phyloP scores from a whole-genome alignment of 1,140 invertebrate genomes.

The Brachionus sp. region DNA sequence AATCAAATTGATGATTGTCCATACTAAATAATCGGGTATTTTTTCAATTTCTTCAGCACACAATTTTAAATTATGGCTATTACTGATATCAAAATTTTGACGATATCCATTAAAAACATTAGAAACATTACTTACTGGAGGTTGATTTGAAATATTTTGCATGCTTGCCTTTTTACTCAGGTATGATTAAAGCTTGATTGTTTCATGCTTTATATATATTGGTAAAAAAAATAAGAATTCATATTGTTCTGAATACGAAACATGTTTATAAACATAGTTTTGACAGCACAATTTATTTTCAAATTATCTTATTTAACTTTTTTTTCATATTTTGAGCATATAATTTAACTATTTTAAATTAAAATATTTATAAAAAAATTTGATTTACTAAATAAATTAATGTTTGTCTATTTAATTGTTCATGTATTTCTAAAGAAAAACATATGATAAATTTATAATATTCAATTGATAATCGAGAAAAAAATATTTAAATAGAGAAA shows the following conservation, averaged over 20 bases:
- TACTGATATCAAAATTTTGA: background rate
- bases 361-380: too few relatives aligned
- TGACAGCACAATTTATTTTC: background rate
- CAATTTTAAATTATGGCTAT: background rate
- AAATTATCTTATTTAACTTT: too few relatives aligned
- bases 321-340: too few relatives aligned
- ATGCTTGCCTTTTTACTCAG: background rate
- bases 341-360: too few relatives aligned
- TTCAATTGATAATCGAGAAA: too few relatives aligned
- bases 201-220: background rate
- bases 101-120: background rate
- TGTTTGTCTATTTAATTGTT: too few relatives aligned
- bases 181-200: background rate
- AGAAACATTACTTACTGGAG: background rate
- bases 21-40: background rate
- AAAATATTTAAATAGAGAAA: too few relatives aligned
- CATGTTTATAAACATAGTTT: background rate
- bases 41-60: background rate
- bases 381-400: too few relatives aligned
- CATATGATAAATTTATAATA: too few relatives aligned
- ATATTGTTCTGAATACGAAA: background rate
- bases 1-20: constrained; percentile 8
- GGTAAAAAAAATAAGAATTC: background rate
- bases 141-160: background rate
- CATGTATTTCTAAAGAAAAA: too few relatives aligned